Evolutionary conservation across 2,888 invertebrate species (phyloP).

Genomic region (Aleiodes testaceus): DNA sequence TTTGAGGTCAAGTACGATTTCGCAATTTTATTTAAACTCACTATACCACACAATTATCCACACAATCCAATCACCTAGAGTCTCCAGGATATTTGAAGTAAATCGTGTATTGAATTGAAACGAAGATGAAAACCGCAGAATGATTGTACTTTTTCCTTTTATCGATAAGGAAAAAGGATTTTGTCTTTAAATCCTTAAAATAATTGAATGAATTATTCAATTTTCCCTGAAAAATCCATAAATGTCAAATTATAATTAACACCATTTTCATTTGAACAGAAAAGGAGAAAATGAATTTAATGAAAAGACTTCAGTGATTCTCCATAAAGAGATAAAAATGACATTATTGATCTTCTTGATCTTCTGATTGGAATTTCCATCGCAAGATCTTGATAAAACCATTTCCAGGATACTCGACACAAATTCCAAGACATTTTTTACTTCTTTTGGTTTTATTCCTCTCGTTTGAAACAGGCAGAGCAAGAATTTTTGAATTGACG

Average conservation of each 20-base stretch:
- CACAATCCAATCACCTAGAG: constrained; percentile 3
- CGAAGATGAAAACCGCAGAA: neutral
- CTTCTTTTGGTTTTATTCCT: too few relatives aligned
- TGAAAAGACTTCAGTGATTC: neutral
- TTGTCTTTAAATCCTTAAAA: neutral
- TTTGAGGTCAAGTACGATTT: constrained; percentile 56
- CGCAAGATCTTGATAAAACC: constrained; percentile 4
- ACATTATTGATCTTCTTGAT: constrained; percentile 9
- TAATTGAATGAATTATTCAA: constrained; percentile 23
- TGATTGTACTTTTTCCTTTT: neutral
- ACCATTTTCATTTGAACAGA: constrained; percentile 27
- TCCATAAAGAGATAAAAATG: constrained; percentile 21
- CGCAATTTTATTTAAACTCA: constrained; percentile 43
- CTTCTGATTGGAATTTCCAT: neutral
- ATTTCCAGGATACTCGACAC: constrained; percentile 25
- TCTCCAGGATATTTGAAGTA: neutral
- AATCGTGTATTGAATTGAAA: constrained; percentile 13
- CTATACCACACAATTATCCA: constrained; percentile 17
- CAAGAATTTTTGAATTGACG: neutral
- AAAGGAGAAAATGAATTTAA: neutral
- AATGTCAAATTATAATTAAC: constrained; percentile 41
- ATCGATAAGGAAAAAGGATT: neutral
- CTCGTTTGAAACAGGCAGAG: neutral
- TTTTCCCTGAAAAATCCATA: constrained; percentile 9
- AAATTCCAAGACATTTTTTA: constrained; percentile 2